Evolutionary conservation across 92 coral and sea anemone genomes (phyloP).

Genomic region (Epizoanthus illoricatus): DNA sequence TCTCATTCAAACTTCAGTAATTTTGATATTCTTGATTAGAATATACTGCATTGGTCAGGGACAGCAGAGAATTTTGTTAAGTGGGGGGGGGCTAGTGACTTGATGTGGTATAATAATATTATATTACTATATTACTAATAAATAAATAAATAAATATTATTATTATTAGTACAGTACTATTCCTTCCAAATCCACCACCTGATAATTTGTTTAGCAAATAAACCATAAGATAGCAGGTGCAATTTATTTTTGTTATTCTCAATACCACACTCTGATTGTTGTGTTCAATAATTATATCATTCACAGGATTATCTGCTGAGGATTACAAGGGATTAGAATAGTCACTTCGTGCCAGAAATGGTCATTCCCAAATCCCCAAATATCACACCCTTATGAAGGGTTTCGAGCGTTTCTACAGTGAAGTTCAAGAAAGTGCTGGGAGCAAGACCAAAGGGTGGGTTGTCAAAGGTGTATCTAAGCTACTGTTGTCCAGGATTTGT

Average conservation of each 20-base stretch:
- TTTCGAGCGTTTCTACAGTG: not conserved
- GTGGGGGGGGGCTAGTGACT: no score
- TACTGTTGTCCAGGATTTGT: not conserved
- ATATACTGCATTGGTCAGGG: no score
- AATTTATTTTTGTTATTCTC: not conserved
- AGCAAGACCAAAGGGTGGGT: not conserved
- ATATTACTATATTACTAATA: no score
- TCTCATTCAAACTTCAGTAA: no score
- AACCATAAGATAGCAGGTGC: not conserved
- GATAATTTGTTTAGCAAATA: not conserved
- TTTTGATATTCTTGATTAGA: no score
- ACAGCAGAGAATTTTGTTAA: no score
- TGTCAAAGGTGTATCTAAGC: not conserved
- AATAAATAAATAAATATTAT: no score
- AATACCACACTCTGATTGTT: not conserved
- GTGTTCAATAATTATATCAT: not conserved
- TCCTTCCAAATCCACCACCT: not conserved
- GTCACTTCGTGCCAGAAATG: not conserved
- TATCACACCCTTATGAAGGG: slow-evolving; percentile 1
- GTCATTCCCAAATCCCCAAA: not conserved
- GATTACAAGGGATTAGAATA: not conserved
- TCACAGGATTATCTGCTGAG: not conserved
- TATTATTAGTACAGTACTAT: no score
- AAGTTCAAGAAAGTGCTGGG: not conserved
- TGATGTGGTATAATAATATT: no score